These are phyloP conservation scores for Nebria ingens DNA, from an alignment of 1,140 invertebrate genomes.

Conservation along the genomic window DNA sequence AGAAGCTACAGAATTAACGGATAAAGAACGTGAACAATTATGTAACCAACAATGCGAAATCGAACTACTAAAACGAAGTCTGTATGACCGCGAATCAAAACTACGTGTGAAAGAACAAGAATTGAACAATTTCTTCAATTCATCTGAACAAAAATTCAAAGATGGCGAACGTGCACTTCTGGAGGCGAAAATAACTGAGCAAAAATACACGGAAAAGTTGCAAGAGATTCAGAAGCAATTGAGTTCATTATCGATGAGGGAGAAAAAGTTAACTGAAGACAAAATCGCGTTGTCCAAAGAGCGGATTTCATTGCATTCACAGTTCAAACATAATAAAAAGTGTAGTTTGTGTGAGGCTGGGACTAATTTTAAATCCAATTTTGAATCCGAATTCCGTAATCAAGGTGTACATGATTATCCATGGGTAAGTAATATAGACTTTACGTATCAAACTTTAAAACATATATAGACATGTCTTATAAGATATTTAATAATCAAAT, in stretches of 20 bases:
- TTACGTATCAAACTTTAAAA: too few species aligned
- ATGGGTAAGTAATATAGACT: too few species aligned
- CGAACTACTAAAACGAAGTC: constrained; percentile 33
- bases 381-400: too few species aligned
- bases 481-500: too few species aligned
- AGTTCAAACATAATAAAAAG: too few species aligned
- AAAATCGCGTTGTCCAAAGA: constrained; percentile 27
- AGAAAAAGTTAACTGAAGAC: constrained; percentile 31
- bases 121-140: constrained; percentile 19
- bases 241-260: constrained; percentile 20
- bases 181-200: constrained; percentile 30
- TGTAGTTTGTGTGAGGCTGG: too few species aligned
- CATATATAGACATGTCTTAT: too few species aligned
- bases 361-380: too few species aligned
- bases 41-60: constrained; percentile 34
- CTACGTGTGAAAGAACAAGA: constrained; percentile 33
- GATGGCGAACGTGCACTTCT: constrained; percentile 28
- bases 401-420: too few species aligned
- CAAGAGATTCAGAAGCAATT: constrained; percentile 27
- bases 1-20: constrained; percentile 36
- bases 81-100: constrained; percentile 33
- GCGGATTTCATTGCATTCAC: too few species aligned
- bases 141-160: constrained; percentile 16
- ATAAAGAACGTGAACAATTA: constrained; percentile 35
- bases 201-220: constrained; percentile 28